Conservation (phyloP, 2,888 invertebrate genomes). For the Patella depressa region DNA sequence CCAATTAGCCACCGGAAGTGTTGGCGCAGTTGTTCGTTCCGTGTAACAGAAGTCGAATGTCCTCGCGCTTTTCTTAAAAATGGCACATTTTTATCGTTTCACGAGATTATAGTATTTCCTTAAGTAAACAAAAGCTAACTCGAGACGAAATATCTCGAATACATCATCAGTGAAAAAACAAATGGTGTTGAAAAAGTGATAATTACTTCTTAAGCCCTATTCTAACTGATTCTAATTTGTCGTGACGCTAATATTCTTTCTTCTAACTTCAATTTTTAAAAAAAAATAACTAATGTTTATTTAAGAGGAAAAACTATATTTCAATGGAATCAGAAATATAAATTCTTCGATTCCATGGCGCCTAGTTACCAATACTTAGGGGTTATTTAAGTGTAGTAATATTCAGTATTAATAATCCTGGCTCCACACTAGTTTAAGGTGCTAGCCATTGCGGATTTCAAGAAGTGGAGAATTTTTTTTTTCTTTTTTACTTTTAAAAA, state of each 20-base stretch:
- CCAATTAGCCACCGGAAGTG: constrained; percentile 2
- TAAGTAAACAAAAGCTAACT: not conserved
- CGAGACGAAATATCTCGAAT: constrained; percentile 1
- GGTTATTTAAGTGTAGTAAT: too few species aligned
- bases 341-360: not conserved
- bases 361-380: not conserved
- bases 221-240: constrained; percentile 3
- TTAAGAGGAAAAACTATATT: not conserved
- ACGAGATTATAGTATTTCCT: not conserved
- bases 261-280: not conserved
- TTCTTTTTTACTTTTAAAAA: too few species aligned
- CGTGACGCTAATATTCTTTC: not conserved
- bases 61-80: not conserved
- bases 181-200: not conserved
- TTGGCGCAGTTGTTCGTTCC: constrained; percentile 7
- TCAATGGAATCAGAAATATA: not conserved
- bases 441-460: too few species aligned
- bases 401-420: too few species aligned
- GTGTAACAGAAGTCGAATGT: constrained; percentile 10
- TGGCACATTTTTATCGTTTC: constrained; percentile 7
- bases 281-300: not conserved
- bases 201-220: not conserved
- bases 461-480: too few species aligned
- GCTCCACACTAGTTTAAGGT: too few species aligned
- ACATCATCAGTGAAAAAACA: not conserved